These are phyloP conservation scores for Melierax canorus DNA, from an alignment of 2,113 vertebrate genomes.

Conservation along the genomic window DNA sequence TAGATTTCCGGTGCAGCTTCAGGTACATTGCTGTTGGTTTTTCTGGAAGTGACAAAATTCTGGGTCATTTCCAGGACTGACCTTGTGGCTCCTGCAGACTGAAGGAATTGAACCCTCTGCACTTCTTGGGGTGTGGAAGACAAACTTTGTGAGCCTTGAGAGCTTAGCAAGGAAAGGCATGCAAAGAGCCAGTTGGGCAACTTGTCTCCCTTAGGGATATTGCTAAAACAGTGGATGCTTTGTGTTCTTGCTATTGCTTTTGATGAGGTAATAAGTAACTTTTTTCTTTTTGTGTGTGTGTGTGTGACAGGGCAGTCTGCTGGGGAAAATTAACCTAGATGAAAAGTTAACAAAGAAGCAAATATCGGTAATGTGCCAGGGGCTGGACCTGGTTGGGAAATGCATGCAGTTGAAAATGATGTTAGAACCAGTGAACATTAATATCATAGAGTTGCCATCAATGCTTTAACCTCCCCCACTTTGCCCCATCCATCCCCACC, in stretches of 20 bases:
- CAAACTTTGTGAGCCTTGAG: neutral
- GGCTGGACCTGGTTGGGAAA: neutral
- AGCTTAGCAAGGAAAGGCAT: neutral
- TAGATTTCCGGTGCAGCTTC: neutral
- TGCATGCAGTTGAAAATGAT: neutral
- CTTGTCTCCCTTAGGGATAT: neutral
- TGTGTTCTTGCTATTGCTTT: neutral
- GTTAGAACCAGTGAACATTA: neutral
- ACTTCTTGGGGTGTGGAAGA: neutral
- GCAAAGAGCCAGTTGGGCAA: neutral
- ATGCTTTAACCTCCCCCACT: neutral
- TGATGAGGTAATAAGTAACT: neutral
- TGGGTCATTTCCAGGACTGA: neutral
- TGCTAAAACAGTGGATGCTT: neutral
- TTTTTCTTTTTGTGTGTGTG: neutral
- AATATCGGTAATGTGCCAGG: neutral
- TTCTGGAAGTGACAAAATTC: neutral
- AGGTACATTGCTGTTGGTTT: neutral
- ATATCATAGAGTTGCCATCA: fast-evolving
- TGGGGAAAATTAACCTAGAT: neutral
- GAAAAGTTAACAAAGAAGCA: neutral
- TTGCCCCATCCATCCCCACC: neutral
- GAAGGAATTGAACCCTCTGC: neutral
- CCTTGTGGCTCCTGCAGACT: neutral
- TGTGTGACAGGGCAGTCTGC: neutral